Evolutionary conservation across 2,113 vertebrate genomes (phyloP).

Genomic region (Bothrops jararaca): DNA sequence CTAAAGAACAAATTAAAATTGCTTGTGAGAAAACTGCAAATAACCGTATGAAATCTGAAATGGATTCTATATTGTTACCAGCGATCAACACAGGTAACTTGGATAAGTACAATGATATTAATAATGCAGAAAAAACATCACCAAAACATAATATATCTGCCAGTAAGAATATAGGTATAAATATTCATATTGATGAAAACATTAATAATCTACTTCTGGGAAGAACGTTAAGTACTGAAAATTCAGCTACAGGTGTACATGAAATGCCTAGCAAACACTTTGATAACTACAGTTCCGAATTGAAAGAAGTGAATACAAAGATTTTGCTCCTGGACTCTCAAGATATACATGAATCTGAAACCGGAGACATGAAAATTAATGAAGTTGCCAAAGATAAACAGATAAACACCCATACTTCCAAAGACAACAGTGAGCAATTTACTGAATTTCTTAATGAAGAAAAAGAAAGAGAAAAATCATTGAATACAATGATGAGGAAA

Average conservation of each 20-base stretch:
- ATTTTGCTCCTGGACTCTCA: constrained; percentile 25
- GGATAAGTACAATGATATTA: constrained; percentile 30
- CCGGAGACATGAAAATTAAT: constrained; percentile 26
- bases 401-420: constrained; percentile 27
- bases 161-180: constrained; percentile 10
- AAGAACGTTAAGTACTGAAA: constrained; percentile 15
- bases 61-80: constrained; percentile 33
- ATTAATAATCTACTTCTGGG: neutral
- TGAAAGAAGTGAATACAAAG: constrained; percentile 23
- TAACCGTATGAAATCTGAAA: constrained; percentile 44
- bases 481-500: constrained; percentile 54
- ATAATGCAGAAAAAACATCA: constrained; percentile 32
- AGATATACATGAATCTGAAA: constrained; percentile 30
- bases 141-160: constrained; percentile 27
- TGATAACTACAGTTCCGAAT: constrained; percentile 23
- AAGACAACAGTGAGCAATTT: constrained; percentile 25
- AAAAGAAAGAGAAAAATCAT: constrained; percentile 52
- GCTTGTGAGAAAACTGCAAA: constrained; percentile 45
- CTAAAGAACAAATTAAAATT: constrained; percentile 46
- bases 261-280: neutral
- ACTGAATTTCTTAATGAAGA: constrained; percentile 45
- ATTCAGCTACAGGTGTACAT: constrained; percentile 20
- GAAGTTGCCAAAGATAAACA: constrained; percentile 37
- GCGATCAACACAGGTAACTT: constrained; percentile 43
- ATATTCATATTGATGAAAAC: constrained; percentile 30